phyloP scores from a whole-genome alignment of 2,797 vertebrate species.

The Propithecus perrieri region DNA sequence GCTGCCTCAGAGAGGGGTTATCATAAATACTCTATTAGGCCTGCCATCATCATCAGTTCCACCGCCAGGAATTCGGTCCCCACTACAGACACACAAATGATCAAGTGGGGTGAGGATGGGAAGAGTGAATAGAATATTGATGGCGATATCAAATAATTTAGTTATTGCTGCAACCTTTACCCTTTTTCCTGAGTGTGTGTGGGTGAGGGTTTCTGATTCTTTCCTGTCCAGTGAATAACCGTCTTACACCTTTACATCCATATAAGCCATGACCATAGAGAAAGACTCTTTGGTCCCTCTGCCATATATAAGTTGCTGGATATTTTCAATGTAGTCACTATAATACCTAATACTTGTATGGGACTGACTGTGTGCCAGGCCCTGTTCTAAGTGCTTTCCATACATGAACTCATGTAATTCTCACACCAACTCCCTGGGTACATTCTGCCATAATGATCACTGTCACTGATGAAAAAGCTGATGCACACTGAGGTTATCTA shows the following conservation, averaged over 20 bases:
- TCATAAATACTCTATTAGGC: constrained; percentile 3
- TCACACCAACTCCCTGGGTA: background rate
- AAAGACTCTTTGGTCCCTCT: background rate
- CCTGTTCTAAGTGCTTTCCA: background rate
- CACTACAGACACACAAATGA: background rate
- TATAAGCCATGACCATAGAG: background rate
- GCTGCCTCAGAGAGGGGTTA: background rate
- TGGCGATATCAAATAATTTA: background rate
- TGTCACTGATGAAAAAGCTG: background rate
- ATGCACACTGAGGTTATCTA: background rate
- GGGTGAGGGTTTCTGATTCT: background rate
- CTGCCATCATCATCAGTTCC: constrained; percentile 25
- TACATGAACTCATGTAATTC: background rate
- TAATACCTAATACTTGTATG: background rate
- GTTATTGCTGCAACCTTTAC: background rate
- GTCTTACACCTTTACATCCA: background rate
- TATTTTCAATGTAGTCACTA: background rate
- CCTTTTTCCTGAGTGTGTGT: background rate
- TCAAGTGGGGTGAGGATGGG: background rate
- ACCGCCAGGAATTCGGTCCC: background rate
- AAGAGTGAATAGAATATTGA: background rate
- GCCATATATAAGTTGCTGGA: background rate
- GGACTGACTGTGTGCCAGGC: background rate
- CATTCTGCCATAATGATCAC: background rate
- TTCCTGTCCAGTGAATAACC: background rate